Percentiles rank a stretch among this genome's conserved stretches.
Conservation (phyloP, 2,888 invertebrate species). For the Aphidoletes aphidimyza region DNA sequence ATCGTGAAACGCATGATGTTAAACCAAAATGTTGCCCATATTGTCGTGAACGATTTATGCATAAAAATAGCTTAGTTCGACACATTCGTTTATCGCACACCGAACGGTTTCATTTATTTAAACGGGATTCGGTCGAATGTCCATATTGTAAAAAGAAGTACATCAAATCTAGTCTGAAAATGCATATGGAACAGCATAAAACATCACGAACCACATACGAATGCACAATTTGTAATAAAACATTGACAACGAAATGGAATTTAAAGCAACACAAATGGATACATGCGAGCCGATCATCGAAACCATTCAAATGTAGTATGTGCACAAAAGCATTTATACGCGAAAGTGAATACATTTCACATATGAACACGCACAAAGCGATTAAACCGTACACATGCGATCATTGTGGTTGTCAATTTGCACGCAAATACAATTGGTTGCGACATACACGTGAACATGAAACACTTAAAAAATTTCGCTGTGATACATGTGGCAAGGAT, state of each 20-base stretch:
- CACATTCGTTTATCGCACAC: constrained; percentile 86
- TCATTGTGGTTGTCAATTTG: constrained; percentile 89
- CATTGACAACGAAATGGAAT: constrained; percentile 91
- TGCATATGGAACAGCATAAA: constrained; percentile 82
- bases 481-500: constrained; percentile 80
- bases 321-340: constrained; percentile 88
- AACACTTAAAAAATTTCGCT: constrained; percentile 80
- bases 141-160: constrained; percentile 83
- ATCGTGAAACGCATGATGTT: constrained; percentile 84
- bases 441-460: constrained; percentile 88
- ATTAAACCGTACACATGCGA: constrained; percentile 87
- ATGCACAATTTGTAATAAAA: constrained; percentile 85
- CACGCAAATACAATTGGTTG: constrained; percentile 87
- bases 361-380: constrained; percentile 87
- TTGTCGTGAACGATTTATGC: constrained; percentile 88
- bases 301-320: constrained; percentile 85
- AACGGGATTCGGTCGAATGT: constrained; percentile 74
- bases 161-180: constrained; percentile 80
- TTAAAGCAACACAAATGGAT: constrained; percentile 90
- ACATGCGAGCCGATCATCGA: constrained; percentile 83
- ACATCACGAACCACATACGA: constrained; percentile 77
- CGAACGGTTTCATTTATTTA: constrained; percentile 76
- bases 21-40: constrained; percentile 85
- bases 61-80: constrained; percentile 82
- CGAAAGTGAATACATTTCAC: constrained; percentile 81